Evolutionary conservation across 2,113 vertebrate genomes (phyloP).

Genomic region (Oxyruncus cristatus): DNA sequence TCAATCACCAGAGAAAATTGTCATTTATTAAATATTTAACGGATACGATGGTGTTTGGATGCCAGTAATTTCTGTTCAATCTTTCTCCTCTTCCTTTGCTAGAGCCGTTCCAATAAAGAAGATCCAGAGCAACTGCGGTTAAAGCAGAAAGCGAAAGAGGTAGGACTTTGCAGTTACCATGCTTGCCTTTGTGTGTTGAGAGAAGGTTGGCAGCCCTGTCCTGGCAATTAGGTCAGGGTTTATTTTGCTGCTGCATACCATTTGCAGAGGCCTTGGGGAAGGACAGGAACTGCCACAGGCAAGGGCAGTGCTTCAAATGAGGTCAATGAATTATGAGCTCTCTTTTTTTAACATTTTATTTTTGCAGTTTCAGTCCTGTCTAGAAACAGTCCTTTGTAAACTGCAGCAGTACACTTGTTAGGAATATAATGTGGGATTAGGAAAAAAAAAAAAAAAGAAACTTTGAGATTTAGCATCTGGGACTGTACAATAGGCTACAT

Average conservation of each 20-base stretch:
- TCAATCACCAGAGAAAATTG: slow-evolving; percentile 77
- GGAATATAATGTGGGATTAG: slow-evolving; percentile 78
- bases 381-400: slow-evolving; percentile 74
- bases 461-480: slow-evolving; percentile 86
- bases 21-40: slow-evolving; percentile 82
- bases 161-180: slow-evolving; percentile 70
- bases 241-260: slow-evolving; percentile 92
- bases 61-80: slow-evolving; percentile 68
- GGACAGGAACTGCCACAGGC: slow-evolving; percentile 88
- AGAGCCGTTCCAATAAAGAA: slow-evolving; percentile 89
- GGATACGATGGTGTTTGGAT: slow-evolving; percentile 62
- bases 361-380: slow-evolving; percentile 74
- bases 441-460: slow-evolving; percentile 6
- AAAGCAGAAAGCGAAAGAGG: slow-evolving; percentile 94
- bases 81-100: slow-evolving; percentile 75
- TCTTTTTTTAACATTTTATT: slow-evolving; percentile 77
- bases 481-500: slow-evolving; percentile 85
- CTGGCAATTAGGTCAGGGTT: slow-evolving; percentile 95
- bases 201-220: slow-evolving; percentile 80
- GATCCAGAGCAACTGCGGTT: slow-evolving; percentile 89
- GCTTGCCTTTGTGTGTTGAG: slow-evolving; percentile 71
- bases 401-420: slow-evolving; percentile 65
- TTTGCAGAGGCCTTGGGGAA: slow-evolving; percentile 92
- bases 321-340: slow-evolving; percentile 77
- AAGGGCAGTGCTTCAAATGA: slow-evolving; percentile 87